Base-by-base conservation (phyloP, 92 coral and sea anemone species). In the Zoanthus gigantus region DNA sequence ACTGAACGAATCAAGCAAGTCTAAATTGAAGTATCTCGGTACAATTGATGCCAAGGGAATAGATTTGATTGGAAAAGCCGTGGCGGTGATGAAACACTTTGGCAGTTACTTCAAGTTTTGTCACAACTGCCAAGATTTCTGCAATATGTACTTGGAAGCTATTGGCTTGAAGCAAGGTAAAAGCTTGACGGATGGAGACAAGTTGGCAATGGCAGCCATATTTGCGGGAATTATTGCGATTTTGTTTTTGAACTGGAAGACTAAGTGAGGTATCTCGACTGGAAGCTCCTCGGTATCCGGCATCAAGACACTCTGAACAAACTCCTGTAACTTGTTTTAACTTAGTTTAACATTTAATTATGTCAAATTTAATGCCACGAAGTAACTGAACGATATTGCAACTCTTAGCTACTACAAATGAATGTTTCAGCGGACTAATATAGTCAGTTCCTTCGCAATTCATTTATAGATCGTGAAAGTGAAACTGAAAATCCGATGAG, bases 81-180 rank as follows among this genome's bases (percentile, higher is more conserved):
- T 92, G 32, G 93, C 87, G 17, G 77, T 69, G 48, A 92, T 90
- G 95, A 87, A 84, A 72, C 29, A 31, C 0, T 92, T 92, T 80
- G 93, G 95, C 0, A 54, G 14, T 4, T 92, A 92, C 81, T 92
- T 78, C 90, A 92, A 92, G 92, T 68, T 76, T 11, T 90, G 95
- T 71, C 72, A 92, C 58, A 90, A 92, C 85, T 92, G 93, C 82
- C 93, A 90, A 45, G 57, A 92, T 52, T 92, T 52, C 88, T 90
- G 95, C 81, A 92, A 87, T 86, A 10, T 57, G 78, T 92, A 83
- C 84, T 34, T 74, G 84, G 93, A 90, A 13, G 79, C 87, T 8
- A 90, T 90, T 77, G 95, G 93, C 9, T 86, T 92, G 34, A n/a
- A 61, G 23, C 34, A 42, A 12, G 89, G 86, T 54, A 9, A 9